Evolutionary conservation across 2,113 vertebrate genomes (phyloP), one percentile per base, ranked within the genome.

Genomic region (Leiothrix lutea): DNA sequence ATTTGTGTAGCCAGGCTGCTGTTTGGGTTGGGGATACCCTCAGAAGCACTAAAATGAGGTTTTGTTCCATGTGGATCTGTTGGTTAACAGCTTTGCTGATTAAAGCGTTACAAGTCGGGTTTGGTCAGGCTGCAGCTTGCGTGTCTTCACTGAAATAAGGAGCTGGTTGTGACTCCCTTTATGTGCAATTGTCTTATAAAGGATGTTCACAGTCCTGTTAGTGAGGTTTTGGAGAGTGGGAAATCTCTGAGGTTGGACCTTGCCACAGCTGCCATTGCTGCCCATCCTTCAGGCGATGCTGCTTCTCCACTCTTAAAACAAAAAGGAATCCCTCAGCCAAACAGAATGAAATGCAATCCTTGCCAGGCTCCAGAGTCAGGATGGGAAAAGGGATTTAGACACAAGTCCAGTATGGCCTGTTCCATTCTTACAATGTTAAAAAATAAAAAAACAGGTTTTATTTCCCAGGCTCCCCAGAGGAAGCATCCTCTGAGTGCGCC

Each of bases 61-160:
- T 50, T 17, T 51, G 67, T 26, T 26, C 29, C 18, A 0, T 3
- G 16, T 35, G 51, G 35, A 1, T 50, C 72, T 67, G 11, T 29
- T 21, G 57, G 67, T 71, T 36, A 44, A 16, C 15, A 7, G 62
- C 48, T 21, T n/a, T 26, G 4, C 40, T n/a, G 36, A 74, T 24
- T 4, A 1, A 28, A 53, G 66, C 0, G 5, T 23, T 28, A 8
- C 35, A 7, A 38, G 65, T 15, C 2, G 0, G 5, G 4, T 31
- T 56, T 21, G 40, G 9, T 45, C 12, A 0, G 10, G 12, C 62
- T 6, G 9, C 4, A 61, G 50, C 8, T 56, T 5, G 14, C 5
- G 6, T 1, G 26, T 74, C 56, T 23, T 14, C 12, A 11, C 7
- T 28, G 61, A 28, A 82, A 26, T 3, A 8, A 29, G 3, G 64